Evolutionary conservation across 2,113 vertebrate species (phyloP).

Genomic region (Calonectris borealis): DNA sequence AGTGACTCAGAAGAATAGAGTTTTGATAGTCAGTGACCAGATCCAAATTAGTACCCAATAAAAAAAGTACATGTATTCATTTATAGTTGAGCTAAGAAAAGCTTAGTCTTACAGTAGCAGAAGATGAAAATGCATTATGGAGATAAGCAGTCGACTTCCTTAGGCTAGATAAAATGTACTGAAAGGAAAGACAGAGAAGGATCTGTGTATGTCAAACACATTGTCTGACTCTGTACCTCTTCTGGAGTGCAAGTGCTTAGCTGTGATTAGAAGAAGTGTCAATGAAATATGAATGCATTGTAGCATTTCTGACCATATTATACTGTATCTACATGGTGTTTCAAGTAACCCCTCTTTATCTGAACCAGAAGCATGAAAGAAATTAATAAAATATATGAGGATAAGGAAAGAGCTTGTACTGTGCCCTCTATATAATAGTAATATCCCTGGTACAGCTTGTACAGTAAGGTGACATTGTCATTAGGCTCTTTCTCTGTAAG

Average conservation of each 20-base stretch:
- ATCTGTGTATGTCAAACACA: conserved; percentile 10
- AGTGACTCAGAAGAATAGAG: neutral
- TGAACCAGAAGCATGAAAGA: conserved; percentile 31
- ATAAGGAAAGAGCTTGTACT: conserved; percentile 13
- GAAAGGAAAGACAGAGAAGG: conserved; percentile 11
- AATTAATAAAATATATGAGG: conserved; percentile 35
- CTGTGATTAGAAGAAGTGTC: conserved; percentile 23
- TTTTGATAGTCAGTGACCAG: conserved; percentile 29
- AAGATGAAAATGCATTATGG: conserved; percentile 48
- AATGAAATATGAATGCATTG: conserved; percentile 13
- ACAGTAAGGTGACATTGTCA: conserved; percentile 23
- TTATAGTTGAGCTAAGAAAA: conserved; percentile 29
- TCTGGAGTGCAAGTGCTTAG: conserved; percentile 18
- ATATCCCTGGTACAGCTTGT: neutral
- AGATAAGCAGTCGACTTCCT: conserved; percentile 45
- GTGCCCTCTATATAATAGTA: neutral
- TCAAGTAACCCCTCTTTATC: conserved; percentile 29
- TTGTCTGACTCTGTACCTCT: neutral
- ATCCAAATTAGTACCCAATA: conserved; percentile 37
- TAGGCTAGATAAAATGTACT: conserved; percentile 42
- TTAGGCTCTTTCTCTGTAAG: neutral
- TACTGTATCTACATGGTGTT: conserved; percentile 10
- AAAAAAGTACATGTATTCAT: conserved; percentile 25
- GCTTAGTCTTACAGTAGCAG: conserved; percentile 32
- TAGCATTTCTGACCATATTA: conserved; percentile 13